phyloP scores from a whole-genome alignment of 1,140 invertebrate genomes.

The Sesamia nonagrioides region DNA sequence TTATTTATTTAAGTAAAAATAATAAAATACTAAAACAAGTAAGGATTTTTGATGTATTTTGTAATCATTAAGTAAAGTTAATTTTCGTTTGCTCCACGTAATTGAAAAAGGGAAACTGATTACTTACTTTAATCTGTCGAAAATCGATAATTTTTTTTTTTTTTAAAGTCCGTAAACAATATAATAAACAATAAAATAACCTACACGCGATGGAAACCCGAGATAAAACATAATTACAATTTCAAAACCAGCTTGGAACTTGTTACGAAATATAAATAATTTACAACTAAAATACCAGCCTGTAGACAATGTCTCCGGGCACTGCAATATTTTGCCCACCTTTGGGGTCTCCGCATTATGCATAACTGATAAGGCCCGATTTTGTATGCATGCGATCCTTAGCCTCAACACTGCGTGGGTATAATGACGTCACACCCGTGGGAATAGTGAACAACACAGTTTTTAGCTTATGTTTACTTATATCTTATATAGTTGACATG shows the following conservation, averaged over 20 bases:
- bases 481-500: conserved; percentile 51
- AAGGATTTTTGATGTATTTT: too few relatives aligned
- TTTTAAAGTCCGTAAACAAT: too few relatives aligned
- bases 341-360: conserved; percentile 84
- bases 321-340: conserved; percentile 85
- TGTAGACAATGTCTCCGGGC: conserved; percentile 56
- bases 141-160: too few relatives aligned
- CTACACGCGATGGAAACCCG: too few relatives aligned
- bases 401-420: conserved; percentile 62
- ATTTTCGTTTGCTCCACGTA: too few relatives aligned
- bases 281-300: conserved; percentile 55
- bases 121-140: too few relatives aligned
- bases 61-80: too few relatives aligned
- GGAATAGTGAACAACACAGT: conserved; percentile 66
- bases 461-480: conserved; percentile 71
- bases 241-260: not conserved
- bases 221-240: too few relatives aligned
- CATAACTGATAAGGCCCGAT: conserved; percentile 85
- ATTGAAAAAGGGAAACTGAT: too few relatives aligned
- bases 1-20: too few relatives aligned
- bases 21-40: too few relatives aligned
- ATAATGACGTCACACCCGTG: conserved; percentile 78
- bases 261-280: conserved; percentile 4
- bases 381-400: conserved; percentile 86
- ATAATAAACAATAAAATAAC: too few relatives aligned